Evolutionary conservation across 2,113 vertebrate genomes (phyloP).

Genomic region (Meleagris gallopavo): DNA sequence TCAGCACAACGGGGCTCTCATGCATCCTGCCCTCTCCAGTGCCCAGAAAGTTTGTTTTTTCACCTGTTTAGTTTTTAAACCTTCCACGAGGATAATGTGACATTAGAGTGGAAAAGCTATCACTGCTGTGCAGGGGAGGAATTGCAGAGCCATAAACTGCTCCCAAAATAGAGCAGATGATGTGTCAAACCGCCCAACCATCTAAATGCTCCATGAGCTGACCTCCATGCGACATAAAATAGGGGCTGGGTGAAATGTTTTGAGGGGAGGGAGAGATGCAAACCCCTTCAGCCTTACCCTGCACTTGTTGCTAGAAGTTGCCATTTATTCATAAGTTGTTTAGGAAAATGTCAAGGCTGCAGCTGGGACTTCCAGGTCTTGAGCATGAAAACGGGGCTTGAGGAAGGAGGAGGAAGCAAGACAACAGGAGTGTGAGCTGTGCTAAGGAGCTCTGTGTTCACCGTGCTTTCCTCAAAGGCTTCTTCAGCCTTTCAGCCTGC

Average conservation of each 20-base stretch:
- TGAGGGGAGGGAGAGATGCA: not conserved
- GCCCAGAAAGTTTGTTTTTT: constrained; percentile 66
- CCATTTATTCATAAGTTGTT: not conserved
- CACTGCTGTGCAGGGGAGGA: constrained; percentile 56
- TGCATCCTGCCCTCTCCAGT: not conserved
- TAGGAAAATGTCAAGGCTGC: not conserved
- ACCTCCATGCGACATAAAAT: constrained; percentile 46
- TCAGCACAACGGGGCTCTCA: not conserved
- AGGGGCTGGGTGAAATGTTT: constrained; percentile 32
- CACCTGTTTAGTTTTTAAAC: constrained; percentile 71
- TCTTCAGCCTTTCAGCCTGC: not conserved
- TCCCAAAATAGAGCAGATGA: constrained; percentile 73
- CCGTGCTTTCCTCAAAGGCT: not conserved
- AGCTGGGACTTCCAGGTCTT: constrained; percentile 1
- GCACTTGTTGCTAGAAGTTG: not conserved
- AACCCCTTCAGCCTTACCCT: not conserved
- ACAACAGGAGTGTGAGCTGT: not conserved
- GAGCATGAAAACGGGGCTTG: not conserved
- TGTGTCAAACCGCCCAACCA: constrained; percentile 68
- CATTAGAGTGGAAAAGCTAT: constrained; percentile 72
- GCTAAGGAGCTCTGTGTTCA: fast-evolving
- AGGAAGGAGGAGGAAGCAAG: not conserved
- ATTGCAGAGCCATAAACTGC: constrained; percentile 72
- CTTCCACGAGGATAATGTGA: constrained; percentile 62
- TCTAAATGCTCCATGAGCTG: constrained; percentile 54